A percentile compares a stretch with the other conserved stretches of the same genome.
Evolutionary conservation across 2,113 vertebrate species (phyloP).

Genomic region (Aegithalos caudatus): DNA sequence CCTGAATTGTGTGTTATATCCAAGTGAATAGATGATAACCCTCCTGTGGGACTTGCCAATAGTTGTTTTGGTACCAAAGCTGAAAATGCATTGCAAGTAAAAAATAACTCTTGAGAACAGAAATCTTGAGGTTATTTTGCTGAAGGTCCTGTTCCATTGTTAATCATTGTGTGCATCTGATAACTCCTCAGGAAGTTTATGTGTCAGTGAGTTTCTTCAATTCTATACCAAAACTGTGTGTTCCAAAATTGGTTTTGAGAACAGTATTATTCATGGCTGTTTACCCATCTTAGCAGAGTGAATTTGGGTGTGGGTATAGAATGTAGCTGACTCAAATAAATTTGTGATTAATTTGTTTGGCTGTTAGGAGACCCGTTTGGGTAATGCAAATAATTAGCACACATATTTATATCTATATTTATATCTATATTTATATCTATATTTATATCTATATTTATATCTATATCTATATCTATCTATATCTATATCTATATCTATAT

Average conservation of each 20-base stretch:
- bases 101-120: not conserved
- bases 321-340: not conserved
- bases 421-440: too few species aligned
- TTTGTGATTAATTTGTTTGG: not conserved
- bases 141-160: not conserved
- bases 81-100: not conserved
- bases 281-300: not conserved
- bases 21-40: constrained; percentile 2
- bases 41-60: not conserved
- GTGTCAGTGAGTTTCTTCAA: not conserved
- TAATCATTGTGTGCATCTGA: not conserved
- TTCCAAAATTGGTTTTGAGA: not conserved
- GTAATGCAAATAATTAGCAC: not conserved
- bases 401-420: not conserved
- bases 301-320: not conserved
- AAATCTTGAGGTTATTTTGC: not conserved
- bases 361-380: not conserved
- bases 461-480: too few species aligned
- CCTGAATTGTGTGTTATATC: not conserved
- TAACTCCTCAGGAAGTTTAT: not conserved
- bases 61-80: constrained; percentile 16
- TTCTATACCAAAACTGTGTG: not conserved
- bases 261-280: not conserved
- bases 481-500: too few species aligned
- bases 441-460: too few species aligned